A percentile compares a stretch with the other conserved stretches of the same genome.
These are phyloP conservation scores for Uloborus plumipes DNA, from an alignment of 2,888 invertebrate species.

Conservation along the genomic window DNA sequence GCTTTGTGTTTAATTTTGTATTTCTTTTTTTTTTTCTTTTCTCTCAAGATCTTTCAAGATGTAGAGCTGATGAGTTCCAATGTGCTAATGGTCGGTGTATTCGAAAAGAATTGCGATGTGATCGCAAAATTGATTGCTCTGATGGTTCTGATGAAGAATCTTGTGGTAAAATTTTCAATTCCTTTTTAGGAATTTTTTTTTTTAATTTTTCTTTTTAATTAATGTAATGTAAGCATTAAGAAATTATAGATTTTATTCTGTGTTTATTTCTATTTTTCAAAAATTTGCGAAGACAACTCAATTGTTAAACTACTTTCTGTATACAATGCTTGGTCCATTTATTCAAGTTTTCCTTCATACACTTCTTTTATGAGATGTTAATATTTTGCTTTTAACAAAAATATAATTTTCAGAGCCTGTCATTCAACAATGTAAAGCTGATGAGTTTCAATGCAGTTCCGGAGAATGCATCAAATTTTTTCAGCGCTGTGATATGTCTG, in stretches of 20 bases:
- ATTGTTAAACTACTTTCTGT: too few species aligned
- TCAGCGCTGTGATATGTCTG: constrained; percentile 76
- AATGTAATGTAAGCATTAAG: too few species aligned
- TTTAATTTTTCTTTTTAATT: too few species aligned
- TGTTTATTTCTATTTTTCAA: too few species aligned
- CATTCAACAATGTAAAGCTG: constrained; percentile 66
- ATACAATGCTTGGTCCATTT: too few species aligned
- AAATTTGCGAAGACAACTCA: too few species aligned
- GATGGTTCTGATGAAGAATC: constrained; percentile 76
- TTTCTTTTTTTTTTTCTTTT: background rate
- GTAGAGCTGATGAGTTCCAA: constrained; percentile 69
- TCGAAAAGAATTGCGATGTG: constrained; percentile 67
- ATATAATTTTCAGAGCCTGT: constrained; percentile 1
- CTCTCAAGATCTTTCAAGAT: constrained; percentile 18
- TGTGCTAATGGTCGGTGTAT: constrained; percentile 68
- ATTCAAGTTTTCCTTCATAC: background rate
- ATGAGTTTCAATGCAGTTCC: constrained; percentile 76
- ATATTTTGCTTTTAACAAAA: background rate
- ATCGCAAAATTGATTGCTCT: constrained; percentile 76
- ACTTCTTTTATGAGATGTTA: background rate
- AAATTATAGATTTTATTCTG: too few species aligned
- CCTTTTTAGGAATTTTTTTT: too few species aligned
- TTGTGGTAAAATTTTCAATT: constrained; percentile 73
- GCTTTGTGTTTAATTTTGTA: background rate
- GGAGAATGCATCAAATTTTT: constrained; percentile 75